Conservation (phyloP, 1,140 invertebrate species). For the Bombus sylvicola region DNA sequence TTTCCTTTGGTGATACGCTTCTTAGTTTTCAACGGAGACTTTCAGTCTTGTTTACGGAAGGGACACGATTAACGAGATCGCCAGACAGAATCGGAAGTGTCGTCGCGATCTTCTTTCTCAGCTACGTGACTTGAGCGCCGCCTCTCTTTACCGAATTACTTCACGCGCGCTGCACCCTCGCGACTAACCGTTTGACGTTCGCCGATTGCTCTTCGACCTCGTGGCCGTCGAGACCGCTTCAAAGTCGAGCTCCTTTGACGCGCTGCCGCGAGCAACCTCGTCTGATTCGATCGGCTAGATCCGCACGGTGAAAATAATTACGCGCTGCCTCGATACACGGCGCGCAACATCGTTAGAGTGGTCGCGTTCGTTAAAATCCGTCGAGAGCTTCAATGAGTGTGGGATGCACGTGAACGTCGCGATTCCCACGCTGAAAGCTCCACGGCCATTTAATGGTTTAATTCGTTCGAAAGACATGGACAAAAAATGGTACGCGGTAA, state of each 20-base stretch:
- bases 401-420: too few species aligned
- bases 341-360: slow-evolving; percentile 1
- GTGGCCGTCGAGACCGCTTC: not conserved
- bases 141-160: not conserved
- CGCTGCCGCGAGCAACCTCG: not conserved
- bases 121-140: not conserved
- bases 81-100: not conserved
- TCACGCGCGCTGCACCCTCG: not conserved
- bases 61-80: slow-evolving; percentile 1
- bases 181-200: not conserved
- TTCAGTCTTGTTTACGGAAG: not conserved
- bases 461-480: not conserved
- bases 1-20: not conserved
- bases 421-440: too few species aligned
- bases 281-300: not conserved
- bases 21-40: not conserved
- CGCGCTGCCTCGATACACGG: not conserved
- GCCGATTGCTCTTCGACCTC: not conserved
- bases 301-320: slow-evolving; percentile 15
- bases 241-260: slow-evolving; percentile 2
- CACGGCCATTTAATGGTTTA: not conserved
- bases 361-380: slow-evolving; percentile 14
- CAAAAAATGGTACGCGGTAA: not conserved
- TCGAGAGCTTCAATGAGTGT: too few species aligned
- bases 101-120: not conserved